Evolutionary conservation across 2,797 vertebrate species (phyloP).

Genomic region (Bryconaethiops microstoma): DNA sequence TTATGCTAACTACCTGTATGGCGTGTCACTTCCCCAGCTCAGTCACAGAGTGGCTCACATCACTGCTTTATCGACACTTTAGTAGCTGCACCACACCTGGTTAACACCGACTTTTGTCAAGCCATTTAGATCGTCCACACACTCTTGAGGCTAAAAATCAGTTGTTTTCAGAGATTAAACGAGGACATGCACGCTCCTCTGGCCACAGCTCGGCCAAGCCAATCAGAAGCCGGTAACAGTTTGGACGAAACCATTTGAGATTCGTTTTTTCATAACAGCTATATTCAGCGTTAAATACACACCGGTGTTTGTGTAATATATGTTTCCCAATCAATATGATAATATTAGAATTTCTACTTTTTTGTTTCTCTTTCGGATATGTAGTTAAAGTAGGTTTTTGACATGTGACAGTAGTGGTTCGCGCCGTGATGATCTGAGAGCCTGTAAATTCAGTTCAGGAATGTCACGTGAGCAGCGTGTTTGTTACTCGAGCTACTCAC

Average conservation of each 20-base stretch:
- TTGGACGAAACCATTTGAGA: not conserved
- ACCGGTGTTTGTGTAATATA: not conserved
- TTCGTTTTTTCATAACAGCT: not conserved
- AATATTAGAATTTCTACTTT: too few relatives aligned
- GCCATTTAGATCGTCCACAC: constrained; percentile 2
- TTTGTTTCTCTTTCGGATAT: too few relatives aligned
- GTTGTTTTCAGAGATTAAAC: not conserved
- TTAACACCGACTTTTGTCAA: not conserved
- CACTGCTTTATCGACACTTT: not conserved
- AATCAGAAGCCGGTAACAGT: constrained; percentile 66
- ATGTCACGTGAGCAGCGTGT: too few relatives aligned
- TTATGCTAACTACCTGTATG: constrained; percentile 6
- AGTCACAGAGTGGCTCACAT: constrained; percentile 1
- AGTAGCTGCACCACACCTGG: not conserved
- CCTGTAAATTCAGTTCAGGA: too few relatives aligned
- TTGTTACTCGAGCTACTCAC: too few relatives aligned
- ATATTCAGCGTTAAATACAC: not conserved
- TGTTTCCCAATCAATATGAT: too few relatives aligned
- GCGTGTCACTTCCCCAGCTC: not conserved
- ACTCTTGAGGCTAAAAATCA: not conserved
- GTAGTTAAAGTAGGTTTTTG: too few relatives aligned
- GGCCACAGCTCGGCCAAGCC: constrained; percentile 6
- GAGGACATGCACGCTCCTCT: constrained; percentile 44
- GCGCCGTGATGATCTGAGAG: too few relatives aligned
- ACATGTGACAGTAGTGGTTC: too few relatives aligned